Evolutionary conservation across 2,797 vertebrate genomes (phyloP).

Genomic region (Merluccius polli): DNA sequence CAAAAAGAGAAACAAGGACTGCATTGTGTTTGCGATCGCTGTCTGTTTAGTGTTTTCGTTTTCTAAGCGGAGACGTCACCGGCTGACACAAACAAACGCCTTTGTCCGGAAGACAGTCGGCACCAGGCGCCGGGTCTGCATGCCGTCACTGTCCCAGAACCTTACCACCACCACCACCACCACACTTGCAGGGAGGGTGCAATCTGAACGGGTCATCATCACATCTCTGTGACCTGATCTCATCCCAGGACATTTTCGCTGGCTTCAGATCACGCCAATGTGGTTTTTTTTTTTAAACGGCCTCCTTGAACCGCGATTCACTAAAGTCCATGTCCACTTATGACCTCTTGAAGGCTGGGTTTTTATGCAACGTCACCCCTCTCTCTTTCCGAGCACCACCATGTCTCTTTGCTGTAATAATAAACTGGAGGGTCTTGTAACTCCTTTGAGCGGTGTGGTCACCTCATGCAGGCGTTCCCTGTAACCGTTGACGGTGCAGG

Average conservation of each 20-base stretch:
- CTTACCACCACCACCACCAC: background rate
- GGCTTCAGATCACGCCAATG: background rate
- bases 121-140: slow-evolving; percentile 36
- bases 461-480: background rate
- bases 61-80: slow-evolving; percentile 41
- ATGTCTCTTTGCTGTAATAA: background rate
- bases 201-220: background rate
- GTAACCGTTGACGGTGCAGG: background rate
- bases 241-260: background rate
- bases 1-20: slow-evolving; percentile 28
- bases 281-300: background rate
- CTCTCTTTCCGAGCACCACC: background rate
- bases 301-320: background rate
- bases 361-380: background rate
- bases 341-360: background rate
- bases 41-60: slow-evolving; percentile 34
- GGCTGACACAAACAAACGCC: slow-evolving; percentile 57
- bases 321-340: background rate
- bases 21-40: slow-evolving; percentile 37
- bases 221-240: background rate
- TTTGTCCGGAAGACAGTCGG: slow-evolving; percentile 51
- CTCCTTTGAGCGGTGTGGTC: background rate
- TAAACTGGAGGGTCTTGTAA: background rate
- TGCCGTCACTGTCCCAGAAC: slow-evolving; percentile 48
- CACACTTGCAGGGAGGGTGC: background rate